Percentiles rank a stretch among this genome's conserved stretches.
These are phyloP conservation scores for Lonchura striata DNA, from an alignment of 2,113 vertebrate genomes.

Conservation along the genomic window DNA sequence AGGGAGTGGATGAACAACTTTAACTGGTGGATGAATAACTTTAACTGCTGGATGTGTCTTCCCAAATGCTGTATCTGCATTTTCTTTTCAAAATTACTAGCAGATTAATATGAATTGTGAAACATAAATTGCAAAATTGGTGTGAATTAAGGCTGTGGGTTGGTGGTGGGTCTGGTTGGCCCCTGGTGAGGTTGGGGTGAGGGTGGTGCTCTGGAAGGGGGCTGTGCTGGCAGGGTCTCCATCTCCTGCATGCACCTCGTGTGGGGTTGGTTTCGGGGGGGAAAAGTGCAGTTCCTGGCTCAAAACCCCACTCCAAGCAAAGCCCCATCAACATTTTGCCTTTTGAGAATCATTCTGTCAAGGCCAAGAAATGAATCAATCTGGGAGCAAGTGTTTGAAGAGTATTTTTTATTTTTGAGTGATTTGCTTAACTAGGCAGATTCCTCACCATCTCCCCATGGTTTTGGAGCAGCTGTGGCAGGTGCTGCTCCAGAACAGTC, in stretches of 20 bases:
- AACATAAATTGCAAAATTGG: not conserved
- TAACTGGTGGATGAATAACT: not conserved
- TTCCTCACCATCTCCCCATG: not conserved
- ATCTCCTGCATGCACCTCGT: rapidly evolving
- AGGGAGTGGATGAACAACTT: not conserved
- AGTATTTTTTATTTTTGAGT: not conserved
- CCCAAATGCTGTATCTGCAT: not conserved
- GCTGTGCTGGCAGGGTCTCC: not conserved
- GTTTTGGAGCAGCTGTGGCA: not conserved
- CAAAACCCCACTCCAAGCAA: not conserved
- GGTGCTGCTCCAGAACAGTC: not conserved
- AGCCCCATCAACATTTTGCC: not conserved
- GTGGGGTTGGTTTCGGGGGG: not conserved
- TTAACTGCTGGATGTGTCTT: not conserved
- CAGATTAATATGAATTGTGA: not conserved
- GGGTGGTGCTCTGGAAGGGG: not conserved
- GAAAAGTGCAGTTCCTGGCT: not conserved
- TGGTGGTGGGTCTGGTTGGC: not conserved
- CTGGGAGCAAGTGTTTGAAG: not conserved
- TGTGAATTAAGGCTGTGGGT: rapidly evolving
- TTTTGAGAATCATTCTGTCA: not conserved
- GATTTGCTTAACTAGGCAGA: not conserved
- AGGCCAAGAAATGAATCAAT: not conserved
- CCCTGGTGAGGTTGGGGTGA: not conserved
- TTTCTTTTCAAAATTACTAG: not conserved